Base-by-base conservation (phyloP, 2,113 vertebrate genomes). In the Piaya cayana region DNA sequence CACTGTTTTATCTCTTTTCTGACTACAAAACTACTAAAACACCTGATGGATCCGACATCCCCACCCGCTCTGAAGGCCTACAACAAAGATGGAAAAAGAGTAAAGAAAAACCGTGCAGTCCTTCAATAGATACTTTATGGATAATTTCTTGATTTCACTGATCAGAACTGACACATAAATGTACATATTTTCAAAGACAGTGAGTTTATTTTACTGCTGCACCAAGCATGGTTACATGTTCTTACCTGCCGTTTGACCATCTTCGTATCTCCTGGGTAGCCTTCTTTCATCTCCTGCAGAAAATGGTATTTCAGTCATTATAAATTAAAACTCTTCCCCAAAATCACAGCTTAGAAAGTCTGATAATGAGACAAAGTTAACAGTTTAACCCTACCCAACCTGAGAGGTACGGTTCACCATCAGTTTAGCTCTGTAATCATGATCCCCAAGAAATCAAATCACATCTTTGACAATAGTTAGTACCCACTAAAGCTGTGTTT, bases 201-300 rank as follows among this genome's bases (percentile, higher is more conserved):
- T 8, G 43, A 60, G 49, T 50, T 32, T 55, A 21, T 39, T 77
- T 42, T 36, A 76, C 53, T 10, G 82, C 47, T 94, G 71, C 25
- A 29, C 60, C 45, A 43, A 92, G 69, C 30, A 37, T 52, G 49
- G 79, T 23, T 62, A 65, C 42, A 37, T 12, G 83, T 55, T 95
- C 98, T 97, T 78, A 98, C 98, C 98, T 97, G 97, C 87, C 75
- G 97, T 81, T 95, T 98, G 98, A 97, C 98, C 98, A 85, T 98
- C 98, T 95, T 98, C 98, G 8, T 98, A 98, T 67, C 97, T 98
- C 92, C 97, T 95, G 74, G 98, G 97, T 83, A 98, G 93, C 88
- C 97, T 97, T 95, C 98, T 96, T 95, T 98, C 98, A 88, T 98
- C 98, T 97, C 98, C 98, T 98, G 96, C 84, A 97, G 95, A 97